Base-by-base conservation (phyloP, 1,140 invertebrate genomes). In the Geopemphigus sp. region DNA sequence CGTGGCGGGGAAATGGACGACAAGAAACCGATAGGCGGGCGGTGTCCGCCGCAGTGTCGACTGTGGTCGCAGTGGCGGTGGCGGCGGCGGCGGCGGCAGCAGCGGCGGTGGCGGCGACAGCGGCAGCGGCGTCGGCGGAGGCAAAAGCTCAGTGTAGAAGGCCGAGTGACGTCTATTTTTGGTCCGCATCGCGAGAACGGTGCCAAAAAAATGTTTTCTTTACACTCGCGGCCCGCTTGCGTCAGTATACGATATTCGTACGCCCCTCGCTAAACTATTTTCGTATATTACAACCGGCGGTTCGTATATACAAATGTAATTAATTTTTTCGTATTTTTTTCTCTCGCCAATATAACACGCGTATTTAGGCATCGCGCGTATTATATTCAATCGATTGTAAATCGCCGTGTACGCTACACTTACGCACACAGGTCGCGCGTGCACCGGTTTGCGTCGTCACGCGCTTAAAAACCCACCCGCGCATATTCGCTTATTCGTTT, bases 211-310 rank as follows among this genome's bases (percentile, higher is more conserved):
- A 74, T 74, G 54, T 74, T 74, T 39, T 74, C 54, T 50, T 15
- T 8, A 57, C 72, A 24, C 54, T 74, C 54, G 53, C 72, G 26
- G 29, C 59, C 54, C 54, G 53, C 19, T 59, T 74, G 53, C 72
- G 72, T 74, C 72, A 74, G 72, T 74, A 74, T 29, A 14, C n/a
- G n/a, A n/a, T n/a, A 22, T 74, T 74, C 72, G 72, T 54, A 74
- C 54, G 72, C 72, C 72, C 53, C 72, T 74, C 50, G 72, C 54
- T 74, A 74, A 57, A 74, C 72, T 74, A 74, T 74, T 74, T 74
- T 74, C 26, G 72, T 74, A 39, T 74, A 54, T 56, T 19, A 66
- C 19, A 66, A n/a, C n/a, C 32, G 39, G 39, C 14, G 39, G 29
- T 45, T 39, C 10, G 63, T 66, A 39, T n/a, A n/a, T n/a, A n/a